These are phyloP conservation scores for Corythaeola cristata DNA, from an alignment of 2,113 vertebrate species.

Conservation along the genomic window DNA sequence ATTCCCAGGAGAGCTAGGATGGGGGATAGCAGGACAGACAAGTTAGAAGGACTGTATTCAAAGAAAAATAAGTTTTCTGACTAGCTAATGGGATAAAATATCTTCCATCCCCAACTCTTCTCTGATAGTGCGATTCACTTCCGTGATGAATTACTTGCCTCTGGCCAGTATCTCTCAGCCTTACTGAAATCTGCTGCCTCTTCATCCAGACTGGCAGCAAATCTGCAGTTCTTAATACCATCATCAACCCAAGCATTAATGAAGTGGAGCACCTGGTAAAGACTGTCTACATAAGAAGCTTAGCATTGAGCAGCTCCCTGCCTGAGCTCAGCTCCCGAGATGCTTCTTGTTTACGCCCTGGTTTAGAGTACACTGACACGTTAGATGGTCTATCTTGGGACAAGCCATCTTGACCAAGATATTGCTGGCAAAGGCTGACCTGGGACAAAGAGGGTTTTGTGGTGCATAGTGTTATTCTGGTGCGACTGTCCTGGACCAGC, in stretches of 20 bases:
- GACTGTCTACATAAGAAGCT: slow-evolving; percentile 59
- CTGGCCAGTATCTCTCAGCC: not conserved
- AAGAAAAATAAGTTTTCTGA: not conserved
- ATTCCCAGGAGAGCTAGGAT: not conserved
- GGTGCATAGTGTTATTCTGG: not conserved
- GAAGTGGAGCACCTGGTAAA: slow-evolving; percentile 63
- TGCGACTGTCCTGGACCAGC: not conserved
- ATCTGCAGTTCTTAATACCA: slow-evolving; percentile 57
- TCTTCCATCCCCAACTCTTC: not conserved
- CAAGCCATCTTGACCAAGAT: not conserved
- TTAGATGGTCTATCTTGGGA: not conserved
- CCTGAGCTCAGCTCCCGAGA: not conserved
- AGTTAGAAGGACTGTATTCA: not conserved
- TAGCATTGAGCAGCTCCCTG: slow-evolving; percentile 16
- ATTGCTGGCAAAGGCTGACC: not conserved
- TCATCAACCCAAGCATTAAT: slow-evolving; percentile 52
- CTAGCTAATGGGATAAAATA: not conserved
- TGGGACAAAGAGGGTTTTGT: not conserved
- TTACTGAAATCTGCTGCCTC: slow-evolving; percentile 2
- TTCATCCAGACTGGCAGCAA: slow-evolving; percentile 39
- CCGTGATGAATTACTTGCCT: not conserved
- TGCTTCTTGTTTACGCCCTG: slow-evolving; percentile 1
- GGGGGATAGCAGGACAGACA: not conserved
- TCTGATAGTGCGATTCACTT: not conserved
- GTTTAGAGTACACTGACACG: not conserved